These are phyloP conservation scores for Aegithalos caudatus DNA, from an alignment of 2,113 vertebrate species.

Conservation along the genomic window DNA sequence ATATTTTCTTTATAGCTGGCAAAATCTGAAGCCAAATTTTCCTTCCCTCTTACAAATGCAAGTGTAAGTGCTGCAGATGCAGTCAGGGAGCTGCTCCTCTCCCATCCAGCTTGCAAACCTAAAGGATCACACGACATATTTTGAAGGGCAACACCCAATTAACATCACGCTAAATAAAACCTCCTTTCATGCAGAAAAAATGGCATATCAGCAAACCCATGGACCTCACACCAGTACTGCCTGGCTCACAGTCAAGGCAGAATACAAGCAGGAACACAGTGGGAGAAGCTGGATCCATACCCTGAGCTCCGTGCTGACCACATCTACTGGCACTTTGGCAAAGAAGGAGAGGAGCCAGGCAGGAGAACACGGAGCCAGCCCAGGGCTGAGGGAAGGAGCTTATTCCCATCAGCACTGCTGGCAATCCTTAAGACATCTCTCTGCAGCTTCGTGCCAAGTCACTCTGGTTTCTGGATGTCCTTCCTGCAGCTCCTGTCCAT, in stretches of 20 bases:
- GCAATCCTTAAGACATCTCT: neutral
- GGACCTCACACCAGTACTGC: rapidly evolving
- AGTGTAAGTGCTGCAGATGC: neutral
- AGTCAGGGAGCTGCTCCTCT: neutral
- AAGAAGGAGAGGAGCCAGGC: neutral
- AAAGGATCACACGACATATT: neutral
- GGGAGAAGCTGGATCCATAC: neutral
- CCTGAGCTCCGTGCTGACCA: neutral
- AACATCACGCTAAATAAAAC: neutral
- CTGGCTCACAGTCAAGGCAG: neutral
- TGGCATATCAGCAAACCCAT: neutral
- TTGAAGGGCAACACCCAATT: neutral
- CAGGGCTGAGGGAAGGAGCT: neutral
- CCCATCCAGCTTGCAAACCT: neutral
- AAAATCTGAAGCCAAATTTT: neutral
- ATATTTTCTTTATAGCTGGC: constrained; percentile 44
- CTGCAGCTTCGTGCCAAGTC: neutral
- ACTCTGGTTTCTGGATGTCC: neutral
- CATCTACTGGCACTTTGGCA: neutral
- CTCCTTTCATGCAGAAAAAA: neutral
- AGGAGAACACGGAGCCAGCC: neutral
- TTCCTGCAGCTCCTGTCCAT: rapidly evolving
- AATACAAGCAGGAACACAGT: rapidly evolving
- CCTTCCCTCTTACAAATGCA: neutral
- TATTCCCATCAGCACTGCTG: neutral